Evolutionary conservation across 2,797 vertebrate species (phyloP).

Genomic region (Todus mexicanus): DNA sequence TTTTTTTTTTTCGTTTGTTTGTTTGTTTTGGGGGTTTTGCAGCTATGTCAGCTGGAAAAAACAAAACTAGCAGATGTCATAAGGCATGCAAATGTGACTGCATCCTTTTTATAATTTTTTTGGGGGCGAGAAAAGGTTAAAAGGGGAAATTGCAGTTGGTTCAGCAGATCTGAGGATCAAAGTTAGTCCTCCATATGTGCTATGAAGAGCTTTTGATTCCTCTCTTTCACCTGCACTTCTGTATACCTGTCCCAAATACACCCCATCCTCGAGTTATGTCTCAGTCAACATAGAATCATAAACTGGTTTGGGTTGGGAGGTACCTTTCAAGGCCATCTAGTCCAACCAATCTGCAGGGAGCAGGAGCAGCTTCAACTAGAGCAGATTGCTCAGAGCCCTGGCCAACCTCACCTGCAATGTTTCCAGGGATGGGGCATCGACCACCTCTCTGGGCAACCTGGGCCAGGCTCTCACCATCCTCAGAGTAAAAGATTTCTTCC

Average conservation of each 20-base stretch:
- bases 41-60: neutral
- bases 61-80: neutral
- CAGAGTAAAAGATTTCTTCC: neutral
- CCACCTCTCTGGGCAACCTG: neutral
- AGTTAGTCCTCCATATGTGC: accelerated
- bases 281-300: neutral
- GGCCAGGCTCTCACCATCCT: neutral
- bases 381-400: neutral
- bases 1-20: too few relatives aligned
- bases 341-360: too few relatives aligned
- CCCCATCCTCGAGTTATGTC: neutral
- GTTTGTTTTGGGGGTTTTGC: neutral
- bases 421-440: neutral
- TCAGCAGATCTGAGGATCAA: neutral
- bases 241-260: neutral
- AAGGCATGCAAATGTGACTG: neutral
- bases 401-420: neutral
- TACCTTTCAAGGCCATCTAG: neutral
- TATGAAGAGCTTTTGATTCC: neutral
- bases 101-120: neutral
- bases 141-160: neutral
- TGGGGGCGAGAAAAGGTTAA: neutral
- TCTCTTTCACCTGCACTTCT: neutral
- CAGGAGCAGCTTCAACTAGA: too few relatives aligned
- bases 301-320: neutral